Evolutionary conservation across 2,113 vertebrate species (phyloP).

Genomic region (Puma concolor): DNA sequence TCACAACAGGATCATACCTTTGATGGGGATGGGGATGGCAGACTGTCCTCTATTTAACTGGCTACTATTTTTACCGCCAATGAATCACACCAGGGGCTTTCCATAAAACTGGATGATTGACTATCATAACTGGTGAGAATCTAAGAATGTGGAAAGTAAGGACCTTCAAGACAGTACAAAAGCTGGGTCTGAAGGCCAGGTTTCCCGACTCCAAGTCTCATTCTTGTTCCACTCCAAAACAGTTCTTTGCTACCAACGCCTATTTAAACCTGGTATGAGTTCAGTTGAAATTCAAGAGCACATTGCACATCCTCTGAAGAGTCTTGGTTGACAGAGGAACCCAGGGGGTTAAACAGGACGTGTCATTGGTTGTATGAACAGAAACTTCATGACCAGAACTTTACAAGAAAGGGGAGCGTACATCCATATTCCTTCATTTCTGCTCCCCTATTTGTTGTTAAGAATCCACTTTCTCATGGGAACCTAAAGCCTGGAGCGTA

Average conservation of each 20-base stretch:
- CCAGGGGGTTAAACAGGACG: background rate
- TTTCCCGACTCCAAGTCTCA: background rate
- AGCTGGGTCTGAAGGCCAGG: background rate
- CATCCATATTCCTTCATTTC: slow-evolving; percentile 73
- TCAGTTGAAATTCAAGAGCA: background rate
- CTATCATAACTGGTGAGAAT: background rate
- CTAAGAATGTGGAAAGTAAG: background rate
- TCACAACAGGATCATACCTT: background rate
- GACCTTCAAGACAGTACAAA: background rate
- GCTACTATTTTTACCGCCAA: background rate
- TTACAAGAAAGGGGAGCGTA: slow-evolving; percentile 28
- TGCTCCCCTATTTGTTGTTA: slow-evolving; percentile 46
- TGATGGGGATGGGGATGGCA: background rate
- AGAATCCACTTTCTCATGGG: slow-evolving; percentile 83
- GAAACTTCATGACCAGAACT: background rate
- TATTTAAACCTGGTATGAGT: background rate
- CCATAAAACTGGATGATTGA: background rate
- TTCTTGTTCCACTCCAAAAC: background rate
- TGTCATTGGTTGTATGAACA: background rate
- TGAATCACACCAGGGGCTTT: background rate
- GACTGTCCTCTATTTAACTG: background rate
- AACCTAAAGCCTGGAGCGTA: slow-evolving; percentile 61
- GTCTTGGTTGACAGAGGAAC: background rate
- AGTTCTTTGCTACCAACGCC: background rate
- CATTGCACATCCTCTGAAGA: background rate